Base-by-base conservation (phyloP, 2,797 vertebrate species). In the Bufotes viridis region DNA sequence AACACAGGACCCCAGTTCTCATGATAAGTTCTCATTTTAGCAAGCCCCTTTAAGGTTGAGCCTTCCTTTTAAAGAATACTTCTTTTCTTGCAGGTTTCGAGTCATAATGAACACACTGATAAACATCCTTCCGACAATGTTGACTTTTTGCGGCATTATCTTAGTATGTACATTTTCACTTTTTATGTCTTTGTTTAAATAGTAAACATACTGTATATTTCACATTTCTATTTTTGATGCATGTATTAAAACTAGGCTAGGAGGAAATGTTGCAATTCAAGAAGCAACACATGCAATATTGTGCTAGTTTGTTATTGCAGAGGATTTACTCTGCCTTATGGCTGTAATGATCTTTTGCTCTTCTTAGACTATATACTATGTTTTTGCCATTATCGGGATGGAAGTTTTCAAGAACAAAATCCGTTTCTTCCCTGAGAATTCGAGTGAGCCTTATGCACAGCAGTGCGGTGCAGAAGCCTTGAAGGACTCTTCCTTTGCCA, bases 321-420 rank as follows among this genome's bases (percentile, higher is more conserved):
- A 51, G 42, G 72, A 3, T 17, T 5, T 57, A 3, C 9, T 2
- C 29, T 63, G 18, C 42, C 8, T 75, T 49, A 7, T 84, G 17
- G 13, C 26, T 81, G 15, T 53, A 42, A 17, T 61, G 76, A 75
- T 18, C 29, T 10, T 51, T 60, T 49, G 79, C 15, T 61, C 57
- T 84, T 87, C 69, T 20, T 91, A 99, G 98, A 97, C 98, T 91
- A 96, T 98, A 58, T 99, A 98, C 91, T 99, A 98, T 78, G 91
- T 97, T 1, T 98, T 99, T 92, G 97, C 97, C 24, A 93, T 98
- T 92, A 90, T 98, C 2, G 97, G 98, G n/a, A 99, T 99, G 98
- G 98, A 98, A 92, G 81, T 96, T 26, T 99, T 99, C 92, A 95
- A 96, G 0, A 93, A 94, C 55, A 97, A 94, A 92, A 91, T 99